Percentiles rank a stretch among this genome's conserved stretches.
Evolutionary conservation across 2,113 vertebrate species (phyloP).

Genomic region (Rattus norvegicus): DNA sequence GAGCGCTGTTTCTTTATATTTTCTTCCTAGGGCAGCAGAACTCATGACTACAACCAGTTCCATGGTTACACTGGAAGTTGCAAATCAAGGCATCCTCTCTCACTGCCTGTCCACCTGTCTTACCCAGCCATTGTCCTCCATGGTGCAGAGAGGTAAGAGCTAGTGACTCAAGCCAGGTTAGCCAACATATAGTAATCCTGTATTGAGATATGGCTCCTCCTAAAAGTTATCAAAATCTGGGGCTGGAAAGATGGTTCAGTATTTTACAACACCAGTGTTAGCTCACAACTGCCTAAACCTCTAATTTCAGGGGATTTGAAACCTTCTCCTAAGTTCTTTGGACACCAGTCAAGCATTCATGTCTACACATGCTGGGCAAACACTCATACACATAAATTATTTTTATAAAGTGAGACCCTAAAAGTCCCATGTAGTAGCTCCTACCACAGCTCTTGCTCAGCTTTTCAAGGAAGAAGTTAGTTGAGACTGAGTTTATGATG

Average conservation of each 20-base stretch:
- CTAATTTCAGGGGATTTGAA: no score
- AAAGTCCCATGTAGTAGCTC: no score
- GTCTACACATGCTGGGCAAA: background rate
- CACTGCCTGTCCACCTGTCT: constrained; percentile 97
- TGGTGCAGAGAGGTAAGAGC: constrained; percentile 95
- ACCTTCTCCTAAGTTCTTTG: no score
- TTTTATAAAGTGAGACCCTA: no score
- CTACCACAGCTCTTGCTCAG: no score
- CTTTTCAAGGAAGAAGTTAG: no score
- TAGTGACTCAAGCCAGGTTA: no score
- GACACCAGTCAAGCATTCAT: background rate
- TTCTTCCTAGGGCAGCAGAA: constrained; percentile 94
- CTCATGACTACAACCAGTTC: constrained; percentile 98
- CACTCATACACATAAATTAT: no score
- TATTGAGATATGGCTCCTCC: no score
- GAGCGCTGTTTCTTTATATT: background rate
- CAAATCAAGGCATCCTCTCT: constrained; percentile 98
- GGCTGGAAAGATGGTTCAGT: background rate
- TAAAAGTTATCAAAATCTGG: background rate
- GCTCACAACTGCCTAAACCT: background rate
- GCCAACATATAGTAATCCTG: no score
- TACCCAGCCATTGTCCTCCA: constrained; percentile 97
- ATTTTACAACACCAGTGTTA: background rate
- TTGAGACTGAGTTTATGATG: no score
- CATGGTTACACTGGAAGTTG: constrained; percentile 97